Percentiles rank a stretch among this genome's conserved stretches.
These are phyloP conservation scores for Epirrita christyi DNA, from an alignment of 2,888 invertebrate genomes.

Conservation along the genomic window DNA sequence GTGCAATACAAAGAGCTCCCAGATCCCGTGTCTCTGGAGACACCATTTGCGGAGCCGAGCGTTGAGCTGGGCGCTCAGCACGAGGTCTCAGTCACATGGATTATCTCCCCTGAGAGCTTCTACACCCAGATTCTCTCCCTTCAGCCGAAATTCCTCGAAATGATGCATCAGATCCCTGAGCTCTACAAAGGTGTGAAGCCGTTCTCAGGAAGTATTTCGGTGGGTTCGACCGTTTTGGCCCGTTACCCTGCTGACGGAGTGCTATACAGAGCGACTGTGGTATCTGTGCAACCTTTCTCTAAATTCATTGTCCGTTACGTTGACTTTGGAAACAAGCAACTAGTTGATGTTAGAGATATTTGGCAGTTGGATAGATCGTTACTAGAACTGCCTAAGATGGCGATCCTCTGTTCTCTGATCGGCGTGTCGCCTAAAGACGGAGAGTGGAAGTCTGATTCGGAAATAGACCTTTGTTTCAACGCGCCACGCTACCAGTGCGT, in stretches of 20 bases:
- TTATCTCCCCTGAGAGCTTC: constrained; percentile 89
- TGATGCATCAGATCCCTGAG: constrained; percentile 90
- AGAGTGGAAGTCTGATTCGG: constrained; percentile 83
- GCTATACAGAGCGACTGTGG: constrained; percentile 88
- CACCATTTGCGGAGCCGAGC: constrained; percentile 72
- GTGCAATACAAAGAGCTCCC: constrained; percentile 67
- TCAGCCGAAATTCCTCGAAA: constrained; percentile 84
- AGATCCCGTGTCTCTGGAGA: constrained; percentile 77
- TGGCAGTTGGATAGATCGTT: constrained; percentile 89
- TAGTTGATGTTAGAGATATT: constrained; percentile 86
- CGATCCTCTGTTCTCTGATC: constrained; percentile 87
- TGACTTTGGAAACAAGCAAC: constrained; percentile 90
- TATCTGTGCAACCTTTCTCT: constrained; percentile 83
- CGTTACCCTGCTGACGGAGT: constrained; percentile 89
- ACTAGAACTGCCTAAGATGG: constrained; percentile 88
- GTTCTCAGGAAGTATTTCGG: constrained; percentile 67
- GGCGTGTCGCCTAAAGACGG: constrained; percentile 85
- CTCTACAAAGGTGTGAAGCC: constrained; percentile 85
- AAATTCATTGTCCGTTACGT: constrained; percentile 89
- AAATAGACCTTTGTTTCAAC: constrained; percentile 86
- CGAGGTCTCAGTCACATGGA: constrained; percentile 89
- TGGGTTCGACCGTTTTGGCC: constrained; percentile 88
- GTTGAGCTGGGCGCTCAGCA: constrained; percentile 82
- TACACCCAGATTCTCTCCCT: constrained; percentile 85
- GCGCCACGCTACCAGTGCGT: constrained; percentile 85